phyloP scores from a whole-genome alignment of 2,797 vertebrate genomes.

The Mus caroli region DNA sequence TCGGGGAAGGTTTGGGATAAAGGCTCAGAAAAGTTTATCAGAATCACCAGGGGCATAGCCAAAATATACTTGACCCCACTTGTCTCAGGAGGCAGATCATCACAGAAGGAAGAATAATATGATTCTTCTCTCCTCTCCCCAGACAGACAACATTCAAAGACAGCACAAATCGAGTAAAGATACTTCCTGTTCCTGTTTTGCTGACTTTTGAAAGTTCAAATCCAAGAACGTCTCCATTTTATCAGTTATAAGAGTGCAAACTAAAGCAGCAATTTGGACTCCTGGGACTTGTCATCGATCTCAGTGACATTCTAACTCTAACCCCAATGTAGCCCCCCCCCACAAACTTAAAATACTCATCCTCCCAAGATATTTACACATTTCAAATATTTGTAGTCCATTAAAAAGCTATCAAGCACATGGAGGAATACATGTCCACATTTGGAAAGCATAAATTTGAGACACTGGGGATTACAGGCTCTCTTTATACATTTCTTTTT shows the following conservation, averaged over 20 bases:
- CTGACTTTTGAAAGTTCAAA: slow-evolving; percentile 52
- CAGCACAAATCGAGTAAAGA: background rate
- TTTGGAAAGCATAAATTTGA: slow-evolving; percentile 86
- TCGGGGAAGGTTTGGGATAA: background rate
- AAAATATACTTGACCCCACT: background rate
- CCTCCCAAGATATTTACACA: slow-evolving; percentile 79
- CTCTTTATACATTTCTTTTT: slow-evolving; percentile 78
- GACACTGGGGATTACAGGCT: slow-evolving; percentile 76
- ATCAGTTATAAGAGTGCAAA: background rate
- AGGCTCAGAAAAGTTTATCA: background rate
- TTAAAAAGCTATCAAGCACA: slow-evolving; percentile 82
- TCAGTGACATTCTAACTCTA: slow-evolving; percentile 58
- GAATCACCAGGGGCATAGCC: background rate
- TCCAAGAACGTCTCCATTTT: slow-evolving; percentile 44
- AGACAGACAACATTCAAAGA: background rate
- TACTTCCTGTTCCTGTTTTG: background rate
- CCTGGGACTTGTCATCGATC: slow-evolving; percentile 44
- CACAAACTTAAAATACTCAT: slow-evolving; percentile 62
- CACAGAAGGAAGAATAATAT: background rate
- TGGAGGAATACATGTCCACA: slow-evolving; percentile 80
- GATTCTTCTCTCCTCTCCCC: background rate
- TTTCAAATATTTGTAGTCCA: slow-evolving; percentile 83
- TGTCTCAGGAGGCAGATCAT: background rate
- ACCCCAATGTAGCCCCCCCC: slow-evolving; percentile 51
- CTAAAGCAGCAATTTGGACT: background rate